These are phyloP conservation scores for Agapostemon virescens DNA, from an alignment of 2,888 invertebrate species.

Conservation along the genomic window DNA sequence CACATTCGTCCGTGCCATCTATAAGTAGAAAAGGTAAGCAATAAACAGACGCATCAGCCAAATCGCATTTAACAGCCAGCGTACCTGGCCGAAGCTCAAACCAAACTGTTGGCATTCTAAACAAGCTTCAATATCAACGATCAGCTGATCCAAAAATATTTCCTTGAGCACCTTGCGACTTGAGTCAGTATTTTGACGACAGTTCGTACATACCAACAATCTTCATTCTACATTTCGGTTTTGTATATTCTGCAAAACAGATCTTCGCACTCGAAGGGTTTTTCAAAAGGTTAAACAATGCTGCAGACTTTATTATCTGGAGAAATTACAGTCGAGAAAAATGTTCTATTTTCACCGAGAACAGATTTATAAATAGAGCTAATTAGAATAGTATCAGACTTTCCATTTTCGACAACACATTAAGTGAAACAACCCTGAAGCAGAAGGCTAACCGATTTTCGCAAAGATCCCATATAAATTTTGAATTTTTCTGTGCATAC, in stretches of 20 bases:
- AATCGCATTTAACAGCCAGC: background rate
- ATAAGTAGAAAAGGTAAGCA: conserved; percentile 2
- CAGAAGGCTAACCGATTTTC: no score
- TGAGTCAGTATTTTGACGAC: background rate
- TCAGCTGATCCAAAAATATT: background rate
- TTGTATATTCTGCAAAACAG: background rate
- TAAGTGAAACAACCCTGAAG: no score
- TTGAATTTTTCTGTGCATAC: background rate
- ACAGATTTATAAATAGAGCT: no score
- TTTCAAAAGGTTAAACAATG: no score
- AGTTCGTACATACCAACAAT: background rate
- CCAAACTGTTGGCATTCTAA: background rate
- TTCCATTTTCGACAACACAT: no score
- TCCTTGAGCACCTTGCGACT: background rate
- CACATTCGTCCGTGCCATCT: background rate
- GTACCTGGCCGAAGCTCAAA: background rate
- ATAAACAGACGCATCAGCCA: background rate
- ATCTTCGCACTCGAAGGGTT: no score
- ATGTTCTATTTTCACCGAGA: no score
- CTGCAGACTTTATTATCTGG: no score
- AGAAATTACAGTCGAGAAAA: no score
- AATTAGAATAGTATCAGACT: no score
- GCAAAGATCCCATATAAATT: no score
- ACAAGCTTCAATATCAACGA: background rate
- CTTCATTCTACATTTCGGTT: background rate